Evolutionary conservation across 2,888 invertebrate species (phyloP).

Genomic region (Rhingia rostrata): DNA sequence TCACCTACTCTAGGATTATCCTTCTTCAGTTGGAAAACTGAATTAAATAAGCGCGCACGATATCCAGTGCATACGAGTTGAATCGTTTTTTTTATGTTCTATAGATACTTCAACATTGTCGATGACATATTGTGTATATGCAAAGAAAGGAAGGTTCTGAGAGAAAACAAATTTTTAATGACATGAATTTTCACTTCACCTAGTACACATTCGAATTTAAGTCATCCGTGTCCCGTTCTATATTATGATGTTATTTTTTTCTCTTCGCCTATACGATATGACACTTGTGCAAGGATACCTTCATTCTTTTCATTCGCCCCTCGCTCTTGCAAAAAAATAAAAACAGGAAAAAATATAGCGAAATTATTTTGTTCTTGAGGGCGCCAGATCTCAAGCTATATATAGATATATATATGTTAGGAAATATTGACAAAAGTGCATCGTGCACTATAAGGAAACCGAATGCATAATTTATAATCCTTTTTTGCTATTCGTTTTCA

Average conservation of each 20-base stretch:
- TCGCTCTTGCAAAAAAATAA: not conserved
- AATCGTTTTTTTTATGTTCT: conserved; percentile 16
- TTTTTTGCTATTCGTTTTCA: conserved; percentile 21
- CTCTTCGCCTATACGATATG: conserved; percentile 39
- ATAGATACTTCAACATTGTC: conserved; percentile 59
- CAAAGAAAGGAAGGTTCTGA: conserved; percentile 33
- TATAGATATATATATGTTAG: not conserved
- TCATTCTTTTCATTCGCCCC: conserved; percentile 7
- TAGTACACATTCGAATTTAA: conserved; percentile 73
- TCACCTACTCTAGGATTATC: conserved; percentile 61
- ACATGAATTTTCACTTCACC: conserved; percentile 74
- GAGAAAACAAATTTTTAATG: conserved; percentile 72
- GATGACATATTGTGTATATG: conserved; percentile 66
- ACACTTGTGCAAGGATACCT: conserved; percentile 65
- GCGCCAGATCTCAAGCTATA: conserved; percentile 22
- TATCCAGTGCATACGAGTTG: conserved; percentile 17
- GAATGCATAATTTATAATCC: conserved; percentile 64
- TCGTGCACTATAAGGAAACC: conserved; percentile 49
- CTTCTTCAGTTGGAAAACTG: conserved; percentile 48
- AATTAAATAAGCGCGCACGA: conserved; percentile 51
- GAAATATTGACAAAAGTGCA: conserved; percentile 68
- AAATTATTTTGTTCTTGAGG: conserved; percentile 7
- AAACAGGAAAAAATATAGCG: not conserved
- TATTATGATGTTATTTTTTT: conserved; percentile 16
- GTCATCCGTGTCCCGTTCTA: conserved; percentile 68